phyloP scores from a whole-genome alignment of 2,888 invertebrate species.

The Pardosa pseudoannulata region DNA sequence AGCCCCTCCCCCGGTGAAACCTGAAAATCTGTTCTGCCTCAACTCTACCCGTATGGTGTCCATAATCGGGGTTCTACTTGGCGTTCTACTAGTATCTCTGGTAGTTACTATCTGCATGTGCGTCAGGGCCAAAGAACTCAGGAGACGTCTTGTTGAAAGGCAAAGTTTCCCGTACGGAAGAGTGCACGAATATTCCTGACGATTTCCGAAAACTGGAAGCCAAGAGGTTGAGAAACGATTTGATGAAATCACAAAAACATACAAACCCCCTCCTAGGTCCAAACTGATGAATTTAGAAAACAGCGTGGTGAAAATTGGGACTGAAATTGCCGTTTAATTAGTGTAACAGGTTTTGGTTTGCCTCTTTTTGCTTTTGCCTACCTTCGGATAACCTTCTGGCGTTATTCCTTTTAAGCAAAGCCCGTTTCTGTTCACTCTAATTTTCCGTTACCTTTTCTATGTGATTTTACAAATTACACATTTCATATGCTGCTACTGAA shows the following conservation, averaged over 20 bases:
- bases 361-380: no score
- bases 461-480: no score
- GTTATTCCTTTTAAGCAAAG: no score
- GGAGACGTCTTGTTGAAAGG: conserved; percentile 31
- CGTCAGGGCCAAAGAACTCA: conserved; percentile 70
- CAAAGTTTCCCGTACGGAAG: conserved; percentile 40
- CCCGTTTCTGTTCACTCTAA: no score
- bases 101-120: conserved; percentile 75
- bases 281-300: background rate
- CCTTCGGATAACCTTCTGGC: no score
- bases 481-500: no score
- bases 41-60: conserved; percentile 87
- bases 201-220: conserved; percentile 2
- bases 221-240: background rate
- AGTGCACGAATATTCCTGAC: conserved; percentile 56
- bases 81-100: conserved; percentile 85
- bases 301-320: background rate
- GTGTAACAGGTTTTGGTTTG: no score
- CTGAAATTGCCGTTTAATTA: conserved; percentile 19
- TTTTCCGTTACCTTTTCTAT: no score
- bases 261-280: conserved; percentile 36
- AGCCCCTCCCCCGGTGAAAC: background rate
- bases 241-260: conserved; percentile 27
- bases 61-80: conserved; percentile 84
- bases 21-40: conserved; percentile 81